Evolutionary conservation across 2,113 vertebrate genomes (phyloP), one percentile per base, ranked within the genome.

Genomic region (Lampris incognitus): DNA sequence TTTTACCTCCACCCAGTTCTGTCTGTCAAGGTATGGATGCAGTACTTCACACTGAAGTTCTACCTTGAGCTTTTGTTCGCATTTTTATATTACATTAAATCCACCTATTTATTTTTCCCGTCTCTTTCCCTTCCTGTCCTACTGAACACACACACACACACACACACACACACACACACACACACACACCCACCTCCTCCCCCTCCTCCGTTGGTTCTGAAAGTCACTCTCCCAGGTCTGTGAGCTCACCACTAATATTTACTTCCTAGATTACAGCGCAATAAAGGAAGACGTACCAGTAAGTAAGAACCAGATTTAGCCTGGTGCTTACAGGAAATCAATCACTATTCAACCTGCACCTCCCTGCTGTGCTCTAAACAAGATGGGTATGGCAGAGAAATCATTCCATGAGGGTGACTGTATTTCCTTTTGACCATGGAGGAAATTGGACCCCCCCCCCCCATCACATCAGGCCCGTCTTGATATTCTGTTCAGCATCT

Each of bases 381-480:
- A 41, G 8, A 49, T n/a, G 38, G 41, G 39, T 80, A 67, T 58
- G 6, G 2, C 1, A 70, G 36, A 11, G 24, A 79, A 82, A 68
- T 36, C n/a, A 3, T 64, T 66, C 55, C 52, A 41, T 1, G n/a
- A 61, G 11, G 5, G 58, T 9, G 57, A 37, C 48, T 69, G 60
- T 38, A 52, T 78, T 52, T 46, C 69, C 59, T 37, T 39, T 6
- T 10, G 36, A 61, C 5, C 0, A 52, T 70, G 11, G 61, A 57
- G 73, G 70, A 73, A 42, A 66, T 69, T 13, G 37, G 4, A 73
- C 56, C 37, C 56, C 70, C 37, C 56, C 70, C 59, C 57, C 74
- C 86, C 71, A 60, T 87, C 71, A 60, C 57, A 81, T 72, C 68
- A 48, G 72, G 66, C 48, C 60, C 65, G 67, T 83, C 81, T 83